These are phyloP conservation scores for Cheilosia soror DNA, from an alignment of 2,888 invertebrate genomes.

Conservation along the genomic window DNA sequence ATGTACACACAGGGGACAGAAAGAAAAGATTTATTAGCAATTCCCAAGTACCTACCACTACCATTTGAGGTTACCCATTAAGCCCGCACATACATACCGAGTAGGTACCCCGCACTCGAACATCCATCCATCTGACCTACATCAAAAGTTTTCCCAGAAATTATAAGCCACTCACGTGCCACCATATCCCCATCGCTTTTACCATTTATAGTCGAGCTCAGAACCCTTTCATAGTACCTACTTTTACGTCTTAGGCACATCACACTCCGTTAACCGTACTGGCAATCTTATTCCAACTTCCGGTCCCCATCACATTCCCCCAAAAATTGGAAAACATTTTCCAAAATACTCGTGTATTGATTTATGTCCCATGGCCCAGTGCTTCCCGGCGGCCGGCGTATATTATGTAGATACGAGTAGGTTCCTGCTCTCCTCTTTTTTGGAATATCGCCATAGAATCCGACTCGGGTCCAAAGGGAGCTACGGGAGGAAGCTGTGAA, in stretches of 20 bases:
- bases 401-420: slow-evolving; percentile 35
- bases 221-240: slow-evolving; percentile 45
- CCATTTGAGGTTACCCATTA: slow-evolving; percentile 26
- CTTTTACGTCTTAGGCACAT: slow-evolving; percentile 39
- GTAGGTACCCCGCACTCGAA: neutral
- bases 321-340: slow-evolving; percentile 59
- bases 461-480: slow-evolving; percentile 23
- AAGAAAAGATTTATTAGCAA: slow-evolving; percentile 65
- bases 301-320: neutral
- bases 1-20: slow-evolving; percentile 48
- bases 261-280: slow-evolving; percentile 67
- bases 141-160: slow-evolving; percentile 62
- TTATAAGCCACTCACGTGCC: slow-evolving; percentile 71
- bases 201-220: neutral
- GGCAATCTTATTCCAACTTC: slow-evolving; percentile 30
- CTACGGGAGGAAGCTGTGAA: slow-evolving; percentile 62
- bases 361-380: slow-evolving; percentile 72
- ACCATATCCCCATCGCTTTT: slow-evolving; percentile 6
- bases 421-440: slow-evolving; percentile 23
- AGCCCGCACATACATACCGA: neutral
- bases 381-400: slow-evolving; percentile 5
- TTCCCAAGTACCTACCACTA: slow-evolving; percentile 27
- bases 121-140: slow-evolving; percentile 56
- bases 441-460: slow-evolving; percentile 1
- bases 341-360: slow-evolving; percentile 64